Evolutionary conservation across 2,113 vertebrate species (phyloP), one percentile per base, ranked within the genome.

Genomic region (Hylia prasina): DNA sequence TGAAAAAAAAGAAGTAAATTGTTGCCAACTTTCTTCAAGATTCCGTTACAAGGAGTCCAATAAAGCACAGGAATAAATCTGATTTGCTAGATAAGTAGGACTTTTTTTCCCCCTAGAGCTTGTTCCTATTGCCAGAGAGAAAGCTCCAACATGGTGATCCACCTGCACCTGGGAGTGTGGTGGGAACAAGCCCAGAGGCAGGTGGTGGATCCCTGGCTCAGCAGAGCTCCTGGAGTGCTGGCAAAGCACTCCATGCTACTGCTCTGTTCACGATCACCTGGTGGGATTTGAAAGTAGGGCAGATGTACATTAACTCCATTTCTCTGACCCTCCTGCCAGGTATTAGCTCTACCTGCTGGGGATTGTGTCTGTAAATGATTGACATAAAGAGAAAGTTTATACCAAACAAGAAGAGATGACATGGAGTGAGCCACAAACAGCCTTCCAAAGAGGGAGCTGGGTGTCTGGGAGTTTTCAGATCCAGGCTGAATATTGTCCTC

Each of bases 41-140:
- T 89, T 95, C 56, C 4, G 13, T 91, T 75, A 45, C 30, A 75
- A 44, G 44, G 22, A 87, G 35, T 42, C 57, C 81, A 89, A 64
- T 72, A 90, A 90, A 82, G 78, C 70, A 87, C 78, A 71, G 20
- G 70, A 90, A 94, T 85, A 91, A 77, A 87, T 60, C 30, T 53
- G 54, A 61, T 96, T 72, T 95, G 72, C 80, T 87, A 63, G 88
- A 95, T n/a, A 96, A 94, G 69, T 93, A 91, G 90, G 94, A 64
- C 85, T 87, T 91, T 68, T 40, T 66, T 47, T 47, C 53, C 56
- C 13, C 87, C 77, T 85, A 33, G 79, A 93, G 90, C 53, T 93
- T 42, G 48, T 82, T 87, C 51, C n/a, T 51, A 24, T 18, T 69
- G 50, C 76, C 1, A 3, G 2, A 3, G 87, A 89, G 72, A 35